phyloP scores from a whole-genome alignment of 2,888 invertebrate genomes.

The Acanthopleura granulata region DNA sequence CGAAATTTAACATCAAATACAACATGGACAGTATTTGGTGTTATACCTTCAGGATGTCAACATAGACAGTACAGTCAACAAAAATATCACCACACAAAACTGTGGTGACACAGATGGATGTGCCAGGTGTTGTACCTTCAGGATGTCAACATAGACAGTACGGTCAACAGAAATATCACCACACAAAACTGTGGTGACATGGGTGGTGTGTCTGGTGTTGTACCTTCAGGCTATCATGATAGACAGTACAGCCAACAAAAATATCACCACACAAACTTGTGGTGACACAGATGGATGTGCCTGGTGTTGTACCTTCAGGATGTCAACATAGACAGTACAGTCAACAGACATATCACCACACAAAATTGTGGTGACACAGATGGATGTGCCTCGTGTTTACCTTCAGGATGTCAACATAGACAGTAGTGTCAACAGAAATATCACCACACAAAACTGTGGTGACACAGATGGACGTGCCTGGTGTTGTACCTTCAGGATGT shows the following conservation, averaged over 20 bases:
- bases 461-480: not conserved
- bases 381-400: not conserved
- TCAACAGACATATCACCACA: not conserved
- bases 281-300: constrained; percentile 1
- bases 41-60: constrained; percentile 16
- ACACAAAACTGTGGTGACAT: not conserved
- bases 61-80: constrained; percentile 6
- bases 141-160: too few relatives aligned
- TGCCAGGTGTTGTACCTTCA: too few relatives aligned
- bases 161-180: too few relatives aligned
- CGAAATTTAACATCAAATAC: not conserved
- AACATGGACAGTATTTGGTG: constrained; percentile 17
- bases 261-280: not conserved
- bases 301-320: not conserved
- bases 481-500: constrained; percentile 1
- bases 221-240: not conserved
- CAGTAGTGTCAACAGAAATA: not conserved
- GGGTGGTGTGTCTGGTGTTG: not conserved
- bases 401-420: not conserved
- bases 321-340: not conserved
- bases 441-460: not conserved
- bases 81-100: constrained; percentile 2
- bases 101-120: not conserved
- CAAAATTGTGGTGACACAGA: not conserved
- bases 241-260: not conserved